Evolutionary conservation across 2,113 vertebrate species (phyloP), one percentile per base, ranked within the genome.

Genomic region (Spea multiplicata): DNA sequence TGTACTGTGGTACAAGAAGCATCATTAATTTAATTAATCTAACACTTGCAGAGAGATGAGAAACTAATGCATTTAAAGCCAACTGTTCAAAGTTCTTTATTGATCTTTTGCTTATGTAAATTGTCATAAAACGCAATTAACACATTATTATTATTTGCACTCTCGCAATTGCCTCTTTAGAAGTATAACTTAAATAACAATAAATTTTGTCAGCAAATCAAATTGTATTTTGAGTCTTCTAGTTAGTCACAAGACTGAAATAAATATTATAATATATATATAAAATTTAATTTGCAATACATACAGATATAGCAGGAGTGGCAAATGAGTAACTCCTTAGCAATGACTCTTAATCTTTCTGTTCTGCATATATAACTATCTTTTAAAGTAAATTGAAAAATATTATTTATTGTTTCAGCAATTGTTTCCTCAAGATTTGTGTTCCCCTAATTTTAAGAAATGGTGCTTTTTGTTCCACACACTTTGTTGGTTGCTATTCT

Each of bases 1-100:
- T 73, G 77, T 73, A 74, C 71, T 73, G 71, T 61, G 55, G 64
- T 57, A 44, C 62, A 80, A 68, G 65, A 80, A 67, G 46, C 64
- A 80, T 74, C 71, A 80, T 80, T 80, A 68, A 80, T 80, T 80
- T 61, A 80, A 74, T 78, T 72, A 72, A 78, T 78, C 59, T 78
- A 78, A 71, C 68, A 78, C 68, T 68, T 73, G 49, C 16, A 44
- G 68, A 61, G 45, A 80, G 50, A 67, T 67, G 67, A 46, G 12
- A 71, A 72, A 57, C 52, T 48, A 67, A 74, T 74, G 73, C 67
- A 50, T 68, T 61, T 80, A 5, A 53, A 61, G 73, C 52, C 44
- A 68, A 80, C 49, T 80, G 71, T 68, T 80, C 66, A 59, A 49
- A 53, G 49, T 55, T 45, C 9, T n/a, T 73, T 66, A n/a, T 49